Evolutionary conservation across 2,797 vertebrate species (phyloP).

Genomic region (Aeoliscus strigatus): DNA sequence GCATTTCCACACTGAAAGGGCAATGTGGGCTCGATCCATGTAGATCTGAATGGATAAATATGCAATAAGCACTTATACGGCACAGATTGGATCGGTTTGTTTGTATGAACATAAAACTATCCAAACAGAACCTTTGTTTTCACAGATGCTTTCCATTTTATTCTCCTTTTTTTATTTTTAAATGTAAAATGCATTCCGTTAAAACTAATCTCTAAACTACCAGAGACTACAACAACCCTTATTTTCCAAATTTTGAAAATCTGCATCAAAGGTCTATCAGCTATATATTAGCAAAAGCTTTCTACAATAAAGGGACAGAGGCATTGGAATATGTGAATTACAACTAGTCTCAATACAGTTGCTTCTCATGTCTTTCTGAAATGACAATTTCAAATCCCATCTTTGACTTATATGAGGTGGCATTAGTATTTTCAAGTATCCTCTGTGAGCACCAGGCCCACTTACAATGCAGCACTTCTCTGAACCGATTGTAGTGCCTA

Average conservation of each 20-base stretch:
- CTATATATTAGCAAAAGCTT: no score
- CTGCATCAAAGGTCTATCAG: background rate
- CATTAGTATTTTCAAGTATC: conserved; percentile 8
- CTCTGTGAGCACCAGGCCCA: background rate
- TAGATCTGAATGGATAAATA: conserved; percentile 36
- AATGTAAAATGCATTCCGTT: no score
- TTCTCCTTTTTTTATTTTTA: background rate
- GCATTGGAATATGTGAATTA: background rate
- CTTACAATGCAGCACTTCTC: no score
- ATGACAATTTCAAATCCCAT: conserved; percentile 6
- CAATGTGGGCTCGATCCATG: conserved; percentile 23
- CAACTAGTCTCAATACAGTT: conserved; percentile 1
- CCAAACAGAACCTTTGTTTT: conserved; percentile 15
- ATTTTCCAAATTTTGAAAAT: conserved; percentile 5
- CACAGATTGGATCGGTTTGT: background rate
- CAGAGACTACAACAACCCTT: background rate
- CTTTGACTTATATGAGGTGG: conserved; percentile 3
- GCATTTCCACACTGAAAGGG: conserved; percentile 39
- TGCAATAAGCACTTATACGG: conserved; percentile 6
- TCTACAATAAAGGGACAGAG: background rate
- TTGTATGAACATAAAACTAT: no score
- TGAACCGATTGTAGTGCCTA: background rate
- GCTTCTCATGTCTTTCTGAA: background rate
- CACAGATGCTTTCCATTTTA: background rate
- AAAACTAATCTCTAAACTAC: background rate